Evolutionary conservation across 2,113 vertebrate genomes (phyloP), one percentile per base, ranked within the genome.

Genomic region (Pygoscelis adeliae): DNA sequence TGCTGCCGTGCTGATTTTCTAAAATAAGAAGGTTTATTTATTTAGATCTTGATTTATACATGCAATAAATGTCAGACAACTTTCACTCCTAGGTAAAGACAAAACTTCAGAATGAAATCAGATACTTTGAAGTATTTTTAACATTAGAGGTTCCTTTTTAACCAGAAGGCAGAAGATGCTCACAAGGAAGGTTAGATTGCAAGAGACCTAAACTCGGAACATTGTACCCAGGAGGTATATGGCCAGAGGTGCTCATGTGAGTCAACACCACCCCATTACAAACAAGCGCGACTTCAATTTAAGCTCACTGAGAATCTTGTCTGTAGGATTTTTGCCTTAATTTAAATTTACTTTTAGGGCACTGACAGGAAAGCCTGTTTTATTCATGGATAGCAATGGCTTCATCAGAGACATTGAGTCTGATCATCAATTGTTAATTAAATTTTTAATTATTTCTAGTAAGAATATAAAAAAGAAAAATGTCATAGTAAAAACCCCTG

Each of bases 341-440:
- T 62, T 23, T 42, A 77, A 49, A 44, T 74, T 81, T 87, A 52
- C 32, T 78, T 87, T 78, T 76, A 74, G 29, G 42, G 23, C 49
- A 61, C 14, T 22, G 36, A 61, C 56, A 46, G 52, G 42, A 67
- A 55, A 65, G 42, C 10, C 46, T 49, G 27, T 83, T 92, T 90
- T 83, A 70, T 88, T 88, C 52, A 34, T 78, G 42, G 53, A 13
- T 44, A 70, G 12, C 63, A 74, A 92, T 63, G 42, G 25, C 29
- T 81, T 92, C 40, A 83, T 90, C 84, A 52, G 65, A 88, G 59
- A 46, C n/a, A 32, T 29, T 53, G 49, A 62, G 29, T 81, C 79
- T 66, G 55, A 50, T 90, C 90, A 90, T 94, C 79, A 94, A 34
- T 70, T 93, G 62, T 92, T 97, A 92, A 97, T 96, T 94, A 92